Evolutionary conservation across 2,888 invertebrate genomes (phyloP).

Genomic region (Agrochola circellaris): DNA sequence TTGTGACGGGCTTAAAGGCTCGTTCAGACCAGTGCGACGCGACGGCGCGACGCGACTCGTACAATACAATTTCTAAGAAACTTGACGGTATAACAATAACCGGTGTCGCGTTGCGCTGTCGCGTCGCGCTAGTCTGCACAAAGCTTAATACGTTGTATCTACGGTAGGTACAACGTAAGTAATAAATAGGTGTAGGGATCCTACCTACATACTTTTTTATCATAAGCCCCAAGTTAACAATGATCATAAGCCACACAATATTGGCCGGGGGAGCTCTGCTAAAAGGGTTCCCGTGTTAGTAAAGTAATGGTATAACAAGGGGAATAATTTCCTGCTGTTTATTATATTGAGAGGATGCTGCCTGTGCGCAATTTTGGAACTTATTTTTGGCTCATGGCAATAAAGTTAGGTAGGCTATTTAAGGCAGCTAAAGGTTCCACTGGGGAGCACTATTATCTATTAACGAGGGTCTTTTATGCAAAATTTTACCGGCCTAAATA

Average conservation of each 20-base stretch:
- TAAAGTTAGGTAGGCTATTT: not conserved
- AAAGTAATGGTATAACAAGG: slow-evolving; percentile 53
- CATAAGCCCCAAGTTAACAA: slow-evolving; percentile 52
- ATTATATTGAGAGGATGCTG: slow-evolving; percentile 38
- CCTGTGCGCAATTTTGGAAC: slow-evolving; percentile 12
- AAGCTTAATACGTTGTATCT: too few species aligned
- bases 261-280: slow-evolving; percentile 49
- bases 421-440: not conserved
- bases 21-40: too few species aligned
- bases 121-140: too few species aligned
- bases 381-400: slow-evolving; percentile 33
- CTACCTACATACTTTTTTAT: not conserved
- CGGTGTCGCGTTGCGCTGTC: too few species aligned
- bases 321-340: slow-evolving; percentile 49
- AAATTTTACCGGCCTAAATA: not conserved
- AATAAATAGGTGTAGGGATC: too few species aligned
- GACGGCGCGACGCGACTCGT: too few species aligned
- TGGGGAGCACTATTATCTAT: slow-evolving; percentile 24
- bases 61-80: too few species aligned
- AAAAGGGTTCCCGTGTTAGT: slow-evolving; percentile 65
- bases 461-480: not conserved
- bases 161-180: too few species aligned
- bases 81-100: too few species aligned
- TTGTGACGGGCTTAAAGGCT: too few species aligned
- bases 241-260: slow-evolving; percentile 48